These are phyloP conservation scores for Pangasius larnaudii DNA, from an alignment of 2,797 vertebrate genomes.

Conservation along the genomic window DNA sequence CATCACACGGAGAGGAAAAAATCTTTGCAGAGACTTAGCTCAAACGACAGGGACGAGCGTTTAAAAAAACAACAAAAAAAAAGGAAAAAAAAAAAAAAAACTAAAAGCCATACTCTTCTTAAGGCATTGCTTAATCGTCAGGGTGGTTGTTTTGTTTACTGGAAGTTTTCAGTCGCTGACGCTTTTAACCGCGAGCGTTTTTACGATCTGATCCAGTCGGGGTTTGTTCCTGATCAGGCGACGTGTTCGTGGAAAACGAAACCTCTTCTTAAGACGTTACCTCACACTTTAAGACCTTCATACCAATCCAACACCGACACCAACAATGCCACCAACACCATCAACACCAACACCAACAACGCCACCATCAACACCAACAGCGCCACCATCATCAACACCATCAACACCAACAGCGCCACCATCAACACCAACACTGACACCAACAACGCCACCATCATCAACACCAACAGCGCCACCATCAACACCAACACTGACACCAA, in stretches of 20 bases:
- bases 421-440: not conserved
- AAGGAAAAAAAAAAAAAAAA: not conserved
- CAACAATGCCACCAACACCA: no score
- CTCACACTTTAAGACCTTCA: conserved; percentile 14
- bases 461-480: no score
- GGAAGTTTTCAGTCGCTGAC: conserved; percentile 13
- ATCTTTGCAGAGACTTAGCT: conserved; percentile 61
- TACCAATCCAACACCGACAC: not conserved
- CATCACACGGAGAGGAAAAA: conserved; percentile 26
- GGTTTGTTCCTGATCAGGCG: not conserved
- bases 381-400: not conserved
- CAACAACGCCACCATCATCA: not conserved
- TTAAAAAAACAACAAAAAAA: conserved; percentile 36
- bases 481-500: not conserved
- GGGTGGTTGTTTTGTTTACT: conserved; percentile 17
- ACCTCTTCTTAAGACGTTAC: conserved; percentile 26
- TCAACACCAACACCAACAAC: not conserved
- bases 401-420: not conserved
- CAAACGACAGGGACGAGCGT: conserved; percentile 66
- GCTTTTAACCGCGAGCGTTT: not conserved
- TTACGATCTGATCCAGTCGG: not conserved
- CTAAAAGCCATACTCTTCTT: conserved; percentile 65
- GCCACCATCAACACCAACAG: no score
- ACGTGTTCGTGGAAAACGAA: conserved; percentile 4
- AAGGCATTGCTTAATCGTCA: not conserved